Conservation (phyloP, 2,888 invertebrate species). For the Coelinius sp. region DNA sequence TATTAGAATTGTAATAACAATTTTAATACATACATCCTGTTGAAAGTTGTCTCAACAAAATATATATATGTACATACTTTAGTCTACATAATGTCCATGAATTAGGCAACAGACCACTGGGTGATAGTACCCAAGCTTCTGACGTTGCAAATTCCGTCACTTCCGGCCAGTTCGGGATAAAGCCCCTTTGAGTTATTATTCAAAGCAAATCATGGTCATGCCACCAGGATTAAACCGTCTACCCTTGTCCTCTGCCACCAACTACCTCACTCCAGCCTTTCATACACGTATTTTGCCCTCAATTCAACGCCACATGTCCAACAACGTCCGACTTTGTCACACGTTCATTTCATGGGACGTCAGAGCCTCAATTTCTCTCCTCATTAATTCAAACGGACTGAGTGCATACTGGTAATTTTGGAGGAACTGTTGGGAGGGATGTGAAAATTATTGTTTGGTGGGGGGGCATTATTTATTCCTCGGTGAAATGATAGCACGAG, state of each 20-base stretch:
- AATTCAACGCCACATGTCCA: conserved; percentile 30
- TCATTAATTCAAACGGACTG: neutral
- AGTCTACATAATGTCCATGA: conserved; percentile 1
- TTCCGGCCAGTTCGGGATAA: conserved; percentile 30
- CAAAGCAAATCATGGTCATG: conserved; percentile 64
- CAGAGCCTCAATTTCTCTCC: neutral
- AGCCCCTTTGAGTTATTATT: conserved; percentile 67
- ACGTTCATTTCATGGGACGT: neutral
- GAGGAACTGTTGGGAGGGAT: neutral
- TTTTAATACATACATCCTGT: neutral
- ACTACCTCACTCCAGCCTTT: conserved; percentile 16
- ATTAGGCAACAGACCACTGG: conserved; percentile 4
- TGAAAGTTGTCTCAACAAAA: neutral
- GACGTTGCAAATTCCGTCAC: conserved; percentile 25
- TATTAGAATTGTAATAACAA: neutral
- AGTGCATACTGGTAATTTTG: conserved; percentile 13
- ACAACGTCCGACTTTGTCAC: conserved; percentile 23
- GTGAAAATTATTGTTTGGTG: neutral
- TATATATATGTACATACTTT: neutral
- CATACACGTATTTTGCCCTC: conserved; percentile 18
- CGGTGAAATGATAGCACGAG: neutral
- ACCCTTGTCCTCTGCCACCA: conserved; percentile 12
- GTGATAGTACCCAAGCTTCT: neutral
- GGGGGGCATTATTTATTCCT: neutral
- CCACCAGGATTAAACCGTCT: conserved; percentile 52